Percentiles rank a stretch among this genome's conserved stretches.
phyloP scores from a whole-genome alignment of 2,888 invertebrate species.

The Microctonus aethiopoides region DNA sequence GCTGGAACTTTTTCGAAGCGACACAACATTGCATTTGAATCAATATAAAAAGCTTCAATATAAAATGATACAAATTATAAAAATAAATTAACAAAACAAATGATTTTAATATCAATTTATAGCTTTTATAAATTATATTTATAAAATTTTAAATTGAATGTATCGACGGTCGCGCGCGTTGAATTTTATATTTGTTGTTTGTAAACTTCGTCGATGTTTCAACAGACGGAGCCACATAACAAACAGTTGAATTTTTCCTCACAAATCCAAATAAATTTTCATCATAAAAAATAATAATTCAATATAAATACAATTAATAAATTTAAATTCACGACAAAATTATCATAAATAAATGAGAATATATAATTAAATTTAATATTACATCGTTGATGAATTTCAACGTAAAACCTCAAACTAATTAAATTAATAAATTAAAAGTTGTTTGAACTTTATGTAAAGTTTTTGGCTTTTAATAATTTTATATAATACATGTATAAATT shows the following conservation, averaged over 20 bases:
- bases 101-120: not conserved
- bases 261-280: not conserved
- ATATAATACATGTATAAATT: not conserved
- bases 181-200: not conserved
- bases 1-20: not conserved
- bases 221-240: slow-evolving; percentile 11
- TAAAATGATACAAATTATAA: too few species aligned
- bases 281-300: not conserved
- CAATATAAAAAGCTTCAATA: not conserved
- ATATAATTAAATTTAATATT: not conserved
- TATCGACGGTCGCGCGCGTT: slow-evolving; percentile 1
- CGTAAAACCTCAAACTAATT: not conserved
- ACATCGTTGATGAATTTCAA: not conserved
- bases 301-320: not conserved
- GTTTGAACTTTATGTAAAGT: not conserved
- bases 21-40: not conserved
- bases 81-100: not conserved
- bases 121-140: too few species aligned
- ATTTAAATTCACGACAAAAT: not conserved
- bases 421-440: not conserved
- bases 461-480: not conserved
- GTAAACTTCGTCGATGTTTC: not conserved
- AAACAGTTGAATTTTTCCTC: not conserved
- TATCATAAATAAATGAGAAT: too few species aligned
- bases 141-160: not conserved